Evolutionary conservation across 2,113 vertebrate genomes (phyloP).

Genomic region (Daboia siamensis): DNA sequence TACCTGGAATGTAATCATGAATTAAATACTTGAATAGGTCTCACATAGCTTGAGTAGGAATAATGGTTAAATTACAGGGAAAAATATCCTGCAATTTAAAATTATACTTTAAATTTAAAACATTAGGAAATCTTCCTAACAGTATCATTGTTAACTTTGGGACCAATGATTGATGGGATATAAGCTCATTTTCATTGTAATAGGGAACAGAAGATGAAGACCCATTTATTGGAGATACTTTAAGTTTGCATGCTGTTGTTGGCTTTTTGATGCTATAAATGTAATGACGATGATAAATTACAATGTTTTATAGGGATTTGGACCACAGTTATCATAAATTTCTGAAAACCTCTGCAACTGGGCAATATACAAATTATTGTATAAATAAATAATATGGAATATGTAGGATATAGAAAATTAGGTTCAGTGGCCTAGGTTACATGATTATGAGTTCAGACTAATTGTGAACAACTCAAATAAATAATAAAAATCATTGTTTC

Average conservation of each 20-base stretch:
- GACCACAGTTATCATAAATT: background rate
- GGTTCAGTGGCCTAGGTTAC: background rate
- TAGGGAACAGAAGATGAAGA: background rate
- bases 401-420: background rate
- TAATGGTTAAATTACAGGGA: background rate
- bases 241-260: background rate
- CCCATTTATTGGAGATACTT: background rate
- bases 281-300: background rate
- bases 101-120: background rate
- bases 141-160: background rate
- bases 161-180: background rate
- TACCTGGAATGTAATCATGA: background rate
- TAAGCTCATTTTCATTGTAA: background rate
- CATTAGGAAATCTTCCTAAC: background rate
- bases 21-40: background rate
- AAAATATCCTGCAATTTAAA: background rate
- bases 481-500: background rate
- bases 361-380: background rate
- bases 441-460: background rate
- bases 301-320: background rate
- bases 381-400: background rate
- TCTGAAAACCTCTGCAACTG: background rate
- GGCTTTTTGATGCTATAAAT: background rate
- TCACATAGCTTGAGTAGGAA: background rate
- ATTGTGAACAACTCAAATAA: background rate